Percentiles rank a stretch among this genome's conserved stretches.
Conservation (phyloP, 1,140 invertebrate genomes). For the Zaprionus davidi region DNA sequence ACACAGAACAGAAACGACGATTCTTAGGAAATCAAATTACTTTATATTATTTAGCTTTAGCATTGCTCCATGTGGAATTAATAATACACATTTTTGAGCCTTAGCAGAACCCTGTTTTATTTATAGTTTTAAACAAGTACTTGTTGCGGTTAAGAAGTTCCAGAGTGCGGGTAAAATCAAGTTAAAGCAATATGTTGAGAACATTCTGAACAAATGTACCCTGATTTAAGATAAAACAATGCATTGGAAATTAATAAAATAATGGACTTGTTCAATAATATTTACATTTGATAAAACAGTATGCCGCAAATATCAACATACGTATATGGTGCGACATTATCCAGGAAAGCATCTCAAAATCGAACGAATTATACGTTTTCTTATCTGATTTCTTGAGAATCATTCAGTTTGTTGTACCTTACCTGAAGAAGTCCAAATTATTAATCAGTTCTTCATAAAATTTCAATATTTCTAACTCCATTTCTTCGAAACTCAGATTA, state of each 20-base stretch:
- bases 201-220: not conserved
- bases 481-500: no score
- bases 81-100: not conserved
- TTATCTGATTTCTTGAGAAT: not conserved
- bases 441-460: no score
- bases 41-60: not conserved
- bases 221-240: conserved; percentile 16
- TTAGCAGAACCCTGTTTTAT: not conserved
- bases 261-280: conserved; percentile 1
- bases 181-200: not conserved
- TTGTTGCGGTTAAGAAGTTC: conserved; percentile 22
- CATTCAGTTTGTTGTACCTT: not conserved
- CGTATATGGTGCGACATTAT: not conserved
- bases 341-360: not conserved
- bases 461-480: no score
- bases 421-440: not conserved
- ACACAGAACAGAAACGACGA: not conserved
- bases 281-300: conserved; percentile 1
- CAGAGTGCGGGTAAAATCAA: conserved; percentile 27
- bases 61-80: not conserved
- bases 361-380: not conserved
- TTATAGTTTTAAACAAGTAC: conserved; percentile 4
- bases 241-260: conserved; percentile 6
- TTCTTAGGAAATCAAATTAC: not conserved
- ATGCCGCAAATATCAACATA: conserved; percentile 14